Evolutionary conservation across 37 sponge, comb jelly and placozoan species (phyloP).

Genomic region (Amphimedon queenslandica): DNA sequence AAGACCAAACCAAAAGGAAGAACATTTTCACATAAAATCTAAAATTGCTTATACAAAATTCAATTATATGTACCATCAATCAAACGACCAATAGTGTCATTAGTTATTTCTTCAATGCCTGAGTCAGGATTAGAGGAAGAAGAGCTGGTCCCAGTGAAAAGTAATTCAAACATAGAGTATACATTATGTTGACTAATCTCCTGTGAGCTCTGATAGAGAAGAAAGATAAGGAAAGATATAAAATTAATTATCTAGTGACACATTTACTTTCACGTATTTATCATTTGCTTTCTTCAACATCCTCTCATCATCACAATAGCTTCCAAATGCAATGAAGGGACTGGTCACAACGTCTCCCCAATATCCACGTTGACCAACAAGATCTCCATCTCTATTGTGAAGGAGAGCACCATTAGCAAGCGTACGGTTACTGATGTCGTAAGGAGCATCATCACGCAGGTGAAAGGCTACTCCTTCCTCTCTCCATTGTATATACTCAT

Average conservation of each 20-base stretch:
- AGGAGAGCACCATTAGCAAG: slow-evolving; percentile 77
- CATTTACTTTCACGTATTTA: slow-evolving; percentile 32
- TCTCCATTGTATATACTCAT: slow-evolving; percentile 77
- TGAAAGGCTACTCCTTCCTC: slow-evolving; percentile 81
- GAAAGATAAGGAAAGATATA: background rate
- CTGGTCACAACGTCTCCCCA: slow-evolving; percentile 96
- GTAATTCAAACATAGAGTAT: slow-evolving; percentile 24
- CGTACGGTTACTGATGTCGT: slow-evolving; percentile 72
- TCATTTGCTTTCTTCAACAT: slow-evolving; percentile 51
- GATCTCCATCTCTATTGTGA: too few species aligned
- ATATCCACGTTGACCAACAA: too few species aligned
- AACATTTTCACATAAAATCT: too few species aligned
- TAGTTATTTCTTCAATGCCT: too few species aligned
- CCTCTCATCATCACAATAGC: slow-evolving; percentile 59
- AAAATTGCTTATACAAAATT: too few species aligned
- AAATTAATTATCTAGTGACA: background rate
- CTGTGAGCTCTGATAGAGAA: slow-evolving; percentile 16
- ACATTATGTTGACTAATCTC: slow-evolving; percentile 57
- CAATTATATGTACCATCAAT: too few species aligned
- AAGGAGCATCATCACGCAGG: slow-evolving; percentile 75
- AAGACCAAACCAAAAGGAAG: too few species aligned
- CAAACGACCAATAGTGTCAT: too few species aligned
- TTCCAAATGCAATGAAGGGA: slow-evolving; percentile 82
- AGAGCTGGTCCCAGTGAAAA: slow-evolving; percentile 14
- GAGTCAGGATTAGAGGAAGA: background rate